Evolutionary conservation across 2,797 vertebrate species (phyloP), one percentile per base, ranked within the genome.

Genomic region (Ambastaia sidthimunki): DNA sequence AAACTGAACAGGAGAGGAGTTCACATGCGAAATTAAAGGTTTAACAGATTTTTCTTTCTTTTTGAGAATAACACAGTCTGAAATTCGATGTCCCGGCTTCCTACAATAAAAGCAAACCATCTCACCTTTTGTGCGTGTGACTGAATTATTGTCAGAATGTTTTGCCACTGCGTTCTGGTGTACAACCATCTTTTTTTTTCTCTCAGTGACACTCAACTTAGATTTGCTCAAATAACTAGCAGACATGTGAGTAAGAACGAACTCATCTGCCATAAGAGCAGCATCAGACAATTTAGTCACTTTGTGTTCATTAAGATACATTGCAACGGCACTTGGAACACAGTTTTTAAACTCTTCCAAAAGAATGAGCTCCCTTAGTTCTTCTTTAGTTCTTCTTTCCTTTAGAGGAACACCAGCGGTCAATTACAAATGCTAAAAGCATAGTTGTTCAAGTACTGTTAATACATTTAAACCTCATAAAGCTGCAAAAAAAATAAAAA

Each of bases 321-420:
- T 44, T 41, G 65, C n/a, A 21, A 67, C 65, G 41, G n/a, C 65
- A 67, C 5, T 15, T 23, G 65, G 37, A 44, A 67, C 65, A 44
- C 34, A 67, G 3, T 5, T 66, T 66, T 66, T 66, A 13, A 66
- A 44, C 37, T 44, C 19, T 7, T 66, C 63, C 12, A 67, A 0
- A 68, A 68, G 13, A 47, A 68, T 23, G 1, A 68, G 19, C 41
- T 25, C 41, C 16, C 37, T 7, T 21, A 25, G 41, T 7, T 48
- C 34, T 44, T 23, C 37, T 0, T 23, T 47, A 4, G 65, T 68
- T 0, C 10, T 44, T n/a, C n/a, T 67, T 47, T 23, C 44, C 19
- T 15, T n/a, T n/a, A n/a, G 21, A 68, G 7, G 41, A 47, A 68
- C 41, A 47, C 65, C 41, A 68, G 0, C 11, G 63, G 0, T 66